phyloP scores from a whole-genome alignment of 2,888 invertebrate species.

The Biston betularia region DNA sequence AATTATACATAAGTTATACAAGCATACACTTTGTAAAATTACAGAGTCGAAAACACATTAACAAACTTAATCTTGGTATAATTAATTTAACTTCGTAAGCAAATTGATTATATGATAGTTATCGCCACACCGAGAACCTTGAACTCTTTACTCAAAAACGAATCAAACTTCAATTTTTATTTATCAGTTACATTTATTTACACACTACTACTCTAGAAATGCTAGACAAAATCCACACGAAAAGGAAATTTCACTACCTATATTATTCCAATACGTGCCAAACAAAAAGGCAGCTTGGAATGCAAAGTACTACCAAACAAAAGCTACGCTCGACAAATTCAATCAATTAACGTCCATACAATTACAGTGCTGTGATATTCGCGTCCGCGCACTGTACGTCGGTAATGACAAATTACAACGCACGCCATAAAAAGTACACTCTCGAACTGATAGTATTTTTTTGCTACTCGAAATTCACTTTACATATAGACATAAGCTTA shows the following conservation, averaged over 20 bases:
- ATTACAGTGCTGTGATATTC: constrained; percentile 34
- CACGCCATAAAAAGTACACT: constrained; percentile 20
- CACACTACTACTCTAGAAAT: not conserved
- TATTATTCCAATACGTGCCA: constrained; percentile 11
- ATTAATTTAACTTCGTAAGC: no score
- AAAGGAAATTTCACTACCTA: not conserved
- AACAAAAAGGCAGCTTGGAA: constrained; percentile 13
- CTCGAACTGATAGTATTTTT: no score
- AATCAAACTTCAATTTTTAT: no score
- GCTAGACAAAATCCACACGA: not conserved
- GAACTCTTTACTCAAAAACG: no score
- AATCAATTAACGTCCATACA: constrained; percentile 39
- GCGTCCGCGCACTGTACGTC: constrained; percentile 18
- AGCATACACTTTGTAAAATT: no score
- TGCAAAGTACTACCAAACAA: constrained; percentile 20
- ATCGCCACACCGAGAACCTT: no score
- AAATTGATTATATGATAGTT: no score
- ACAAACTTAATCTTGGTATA: no score
- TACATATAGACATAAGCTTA: no score
- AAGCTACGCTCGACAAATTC: constrained; percentile 11
- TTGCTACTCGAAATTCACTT: not conserved
- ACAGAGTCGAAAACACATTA: no score
- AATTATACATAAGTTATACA: no score
- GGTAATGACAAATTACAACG: constrained; percentile 14
- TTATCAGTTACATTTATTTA: not conserved